A percentile compares a stretch with the other conserved stretches of the same genome.
Evolutionary conservation across 2,113 vertebrate species (phyloP).

Genomic region (Origma solitaria): DNA sequence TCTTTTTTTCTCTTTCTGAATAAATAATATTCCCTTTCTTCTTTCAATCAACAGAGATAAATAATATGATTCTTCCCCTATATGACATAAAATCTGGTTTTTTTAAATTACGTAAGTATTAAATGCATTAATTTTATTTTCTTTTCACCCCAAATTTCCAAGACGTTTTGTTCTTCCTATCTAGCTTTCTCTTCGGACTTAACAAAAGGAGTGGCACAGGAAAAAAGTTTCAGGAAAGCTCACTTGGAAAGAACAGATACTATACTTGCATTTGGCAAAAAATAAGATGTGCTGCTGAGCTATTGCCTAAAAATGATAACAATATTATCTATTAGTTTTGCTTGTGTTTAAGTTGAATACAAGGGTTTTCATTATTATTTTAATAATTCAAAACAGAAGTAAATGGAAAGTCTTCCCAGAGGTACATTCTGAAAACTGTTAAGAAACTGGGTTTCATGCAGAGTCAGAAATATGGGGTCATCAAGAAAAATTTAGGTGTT

Average conservation of each 20-base stretch:
- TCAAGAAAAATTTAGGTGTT: background rate
- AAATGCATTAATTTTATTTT: background rate
- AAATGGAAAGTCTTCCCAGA: background rate
- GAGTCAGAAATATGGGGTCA: background rate
- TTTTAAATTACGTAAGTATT: background rate
- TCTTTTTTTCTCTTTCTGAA: background rate
- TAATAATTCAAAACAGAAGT: background rate
- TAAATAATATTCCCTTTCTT: background rate
- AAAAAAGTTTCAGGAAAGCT: background rate
- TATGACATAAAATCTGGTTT: background rate
- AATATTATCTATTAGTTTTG: background rate
- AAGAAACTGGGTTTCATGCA: background rate
- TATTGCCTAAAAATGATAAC: background rate
- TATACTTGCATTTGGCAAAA: background rate
- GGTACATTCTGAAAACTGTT: background rate
- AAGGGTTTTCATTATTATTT: background rate
- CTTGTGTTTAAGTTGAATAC: background rate
- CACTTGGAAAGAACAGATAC: background rate
- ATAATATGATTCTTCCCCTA: background rate
- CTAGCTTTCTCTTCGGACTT: background rate
- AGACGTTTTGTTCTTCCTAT: fast-evolving
- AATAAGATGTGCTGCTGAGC: fast-evolving
- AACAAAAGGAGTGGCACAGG: background rate
- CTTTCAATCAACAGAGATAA: background rate
- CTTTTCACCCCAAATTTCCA: background rate